Base-by-base conservation (phyloP, 1,140 invertebrate species). In the Spodoptera frugiperda region DNA sequence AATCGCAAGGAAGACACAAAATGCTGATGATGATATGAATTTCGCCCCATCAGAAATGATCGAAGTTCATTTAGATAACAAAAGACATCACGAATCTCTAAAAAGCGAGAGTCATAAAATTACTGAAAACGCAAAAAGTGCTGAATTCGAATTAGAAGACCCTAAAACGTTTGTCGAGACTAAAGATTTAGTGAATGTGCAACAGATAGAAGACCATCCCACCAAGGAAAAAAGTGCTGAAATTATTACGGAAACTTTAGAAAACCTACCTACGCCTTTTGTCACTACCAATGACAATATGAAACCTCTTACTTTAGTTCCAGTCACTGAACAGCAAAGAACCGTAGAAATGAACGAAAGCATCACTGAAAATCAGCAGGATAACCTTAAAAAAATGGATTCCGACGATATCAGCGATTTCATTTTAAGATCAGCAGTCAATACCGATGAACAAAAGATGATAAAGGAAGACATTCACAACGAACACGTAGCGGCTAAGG, bases 1-100 rank as follows among this genome's bases (percentile, higher is more conserved):
- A 21, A n/a, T 48, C 10, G 12, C 44, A 25, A 81, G 46, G 9
- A n/a, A 54, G 67, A 55, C 61, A n/a, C 17, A 55, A 12, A 39
- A 54, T n/a, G 25, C 57, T 48, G 59, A 78, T 48, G 73, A 72
- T 54, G 68, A 79, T 55, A 81, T 86, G 57, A 63, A 49, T 14
- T n/a, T 44, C 6, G 30, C 72, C 3, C 21, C 72, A n/a, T 75
- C 72, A 53, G 57, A 51, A 14, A 53, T 39, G 14, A 65, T 63
- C 65, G 46, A 75, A 54, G 46, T 75, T 25, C 46, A 39, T 61
- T 14, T 30, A 51, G 59, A 48, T 25, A n/a, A 49, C 2, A 44
- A 65, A 9, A 53, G 51, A 53, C 53, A 53, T 11, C 10, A 65
- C 30, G 46, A 65, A 14, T 10, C 48, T 33, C 44, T 73, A 25